Evolutionary conservation across 1,140 invertebrate genomes (phyloP), one percentile per base, ranked within the genome.

Genomic region (Papilio glaucus): DNA sequence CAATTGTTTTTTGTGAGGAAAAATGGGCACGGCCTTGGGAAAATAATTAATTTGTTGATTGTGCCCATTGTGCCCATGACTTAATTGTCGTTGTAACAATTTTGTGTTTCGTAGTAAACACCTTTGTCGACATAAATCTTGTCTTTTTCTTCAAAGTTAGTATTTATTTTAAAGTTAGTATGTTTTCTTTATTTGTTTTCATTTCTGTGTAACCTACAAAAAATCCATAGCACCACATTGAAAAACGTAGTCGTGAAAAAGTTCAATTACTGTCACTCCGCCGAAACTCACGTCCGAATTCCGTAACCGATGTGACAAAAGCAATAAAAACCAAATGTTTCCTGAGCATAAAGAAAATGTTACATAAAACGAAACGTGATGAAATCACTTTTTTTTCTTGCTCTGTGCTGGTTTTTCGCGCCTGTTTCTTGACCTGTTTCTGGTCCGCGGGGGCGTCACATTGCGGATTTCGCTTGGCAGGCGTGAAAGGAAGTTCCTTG

Each of bases 361-460:
- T 71, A 53, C 33, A 71, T 57, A 57, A 72, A 62, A 62, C 38
- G 57, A 62, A 62, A 71, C 70, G 39, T 41, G 37, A 65, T 63
- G 33, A 49, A 45, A 42, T 42, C 29, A 70, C 72, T 70, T 63
- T 74, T 70, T 49, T 63, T 61, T 26, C 10, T 72, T 62, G 18
- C 57, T 45, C 21, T 41, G 39, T 45, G 37, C 33, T 57, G 62
- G 18, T 77, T 41, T n/a, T n/a, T n/a, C n/a, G n/a, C 62, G n/a
- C 38, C 73, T 72, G 77, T 81, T 83, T 84, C 86, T 88, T 86
- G 85, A 86, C 86, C 86, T 77, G 78, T 80, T 88, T 85, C 72
- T 77, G 73, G 65, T 26, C 76, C 72, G 78, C 78, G 83, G 77
- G 76, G 74, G 77, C 77, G 83, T 84, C 79, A 82, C 78, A 82